Evolutionary conservation across 2,888 invertebrate genomes (phyloP).

Genomic region (Cataglyphis cursor): DNA sequence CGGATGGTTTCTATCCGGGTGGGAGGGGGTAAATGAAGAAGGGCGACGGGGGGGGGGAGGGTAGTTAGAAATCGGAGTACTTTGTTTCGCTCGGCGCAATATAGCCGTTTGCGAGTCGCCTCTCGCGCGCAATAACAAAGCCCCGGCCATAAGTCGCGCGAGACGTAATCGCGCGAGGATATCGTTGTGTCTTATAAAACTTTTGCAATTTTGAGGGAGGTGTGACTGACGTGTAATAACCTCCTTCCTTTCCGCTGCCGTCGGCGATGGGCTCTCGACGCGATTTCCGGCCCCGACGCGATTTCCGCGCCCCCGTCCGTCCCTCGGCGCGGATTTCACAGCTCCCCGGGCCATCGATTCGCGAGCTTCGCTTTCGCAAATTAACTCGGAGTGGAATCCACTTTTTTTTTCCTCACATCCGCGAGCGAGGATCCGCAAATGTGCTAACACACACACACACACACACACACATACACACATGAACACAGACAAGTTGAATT

Average conservation of each 20-base stretch:
- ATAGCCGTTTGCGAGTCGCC: conserved; percentile 41
- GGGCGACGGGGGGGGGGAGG: not conserved
- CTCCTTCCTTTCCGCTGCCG: conserved; percentile 57
- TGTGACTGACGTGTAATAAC: conserved; percentile 82
- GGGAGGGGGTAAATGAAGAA: not conserved
- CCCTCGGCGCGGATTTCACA: conserved; percentile 61
- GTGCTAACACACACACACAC: not conserved
- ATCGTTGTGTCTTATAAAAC: conserved; percentile 78
- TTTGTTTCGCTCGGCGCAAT: conserved; percentile 55
- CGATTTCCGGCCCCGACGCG: conserved; percentile 56
- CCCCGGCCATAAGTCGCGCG: conserved; percentile 67
- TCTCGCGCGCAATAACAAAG: conserved; percentile 69
- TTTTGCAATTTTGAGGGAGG: conserved; percentile 79
- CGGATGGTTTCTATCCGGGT: not conserved
- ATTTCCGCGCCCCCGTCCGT: conserved; percentile 13
- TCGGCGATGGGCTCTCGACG: conserved; percentile 45
- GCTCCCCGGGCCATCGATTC: conserved; percentile 55
- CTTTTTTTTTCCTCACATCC: conserved; percentile 50
- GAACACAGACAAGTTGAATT: conserved; percentile 66
- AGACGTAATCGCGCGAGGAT: conserved; percentile 70
- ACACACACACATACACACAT: conserved; percentile 28
- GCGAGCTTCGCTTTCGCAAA: conserved; percentile 69
- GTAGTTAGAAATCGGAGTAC: conserved; percentile 53
- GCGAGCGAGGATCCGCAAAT: conserved; percentile 49
- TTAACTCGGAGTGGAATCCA: conserved; percentile 66